Conservation (phyloP, 2,113 vertebrate genomes). For the Perccottus glenii region DNA sequence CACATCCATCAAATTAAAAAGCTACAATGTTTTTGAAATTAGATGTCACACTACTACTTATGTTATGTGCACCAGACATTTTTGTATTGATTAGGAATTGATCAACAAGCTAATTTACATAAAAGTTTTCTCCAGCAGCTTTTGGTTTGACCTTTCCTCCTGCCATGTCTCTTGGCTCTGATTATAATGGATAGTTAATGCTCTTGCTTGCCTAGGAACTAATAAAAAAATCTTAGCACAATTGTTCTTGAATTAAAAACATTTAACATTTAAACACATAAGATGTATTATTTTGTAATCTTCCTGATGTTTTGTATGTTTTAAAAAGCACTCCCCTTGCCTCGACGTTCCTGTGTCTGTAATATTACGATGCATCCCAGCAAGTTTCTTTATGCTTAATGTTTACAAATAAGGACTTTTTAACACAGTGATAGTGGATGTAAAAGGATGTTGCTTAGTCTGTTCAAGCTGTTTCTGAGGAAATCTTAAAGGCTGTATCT, state of each 20-base stretch:
- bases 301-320: too few relatives aligned
- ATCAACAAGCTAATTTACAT: constrained; percentile 31
- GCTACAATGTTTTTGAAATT: too few relatives aligned
- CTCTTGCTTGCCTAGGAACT: background rate
- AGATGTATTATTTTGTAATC: too few relatives aligned
- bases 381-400: background rate
- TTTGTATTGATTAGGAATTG: constrained; percentile 42
- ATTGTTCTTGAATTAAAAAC: too few relatives aligned
- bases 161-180: background rate
- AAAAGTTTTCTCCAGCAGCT: background rate
- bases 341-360: background rate
- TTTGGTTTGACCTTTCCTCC: background rate
- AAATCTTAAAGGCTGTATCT: background rate
- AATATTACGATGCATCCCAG: too few relatives aligned
- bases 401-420: background rate
- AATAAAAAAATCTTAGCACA: too few relatives aligned
- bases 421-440: background rate
- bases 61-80: background rate
- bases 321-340: too few relatives aligned
- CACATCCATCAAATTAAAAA: too few relatives aligned
- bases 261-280: too few relatives aligned
- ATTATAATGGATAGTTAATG: background rate
- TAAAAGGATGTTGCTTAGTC: background rate
- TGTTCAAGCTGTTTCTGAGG: background rate
- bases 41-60: background rate